A percentile compares a stretch with the other conserved stretches of the same genome.
These are phyloP conservation scores for Tachysurus vachellii DNA, from an alignment of 2,113 vertebrate species.

Conservation along the genomic window DNA sequence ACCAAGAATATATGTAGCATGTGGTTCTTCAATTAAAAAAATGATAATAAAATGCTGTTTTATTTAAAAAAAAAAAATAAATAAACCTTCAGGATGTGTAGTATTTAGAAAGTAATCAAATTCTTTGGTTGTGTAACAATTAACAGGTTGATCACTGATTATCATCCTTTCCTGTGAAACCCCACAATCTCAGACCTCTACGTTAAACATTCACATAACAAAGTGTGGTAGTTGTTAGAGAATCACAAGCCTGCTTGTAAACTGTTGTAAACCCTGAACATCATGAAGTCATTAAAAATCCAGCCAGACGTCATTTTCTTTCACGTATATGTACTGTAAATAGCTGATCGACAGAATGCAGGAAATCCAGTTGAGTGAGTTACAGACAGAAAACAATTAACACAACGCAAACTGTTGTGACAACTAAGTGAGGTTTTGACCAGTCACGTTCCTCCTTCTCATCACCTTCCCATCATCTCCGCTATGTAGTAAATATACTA, in stretches of 20 bases:
- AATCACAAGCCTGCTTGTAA: background rate
- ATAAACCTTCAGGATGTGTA: background rate
- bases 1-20: background rate
- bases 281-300: background rate
- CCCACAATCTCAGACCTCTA: background rate
- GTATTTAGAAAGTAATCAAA: background rate
- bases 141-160: background rate
- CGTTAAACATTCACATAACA: background rate
- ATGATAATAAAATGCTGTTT: background rate
- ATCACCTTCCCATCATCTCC: background rate
- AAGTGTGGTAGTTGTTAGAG: background rate
- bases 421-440: background rate
- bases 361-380: background rate
- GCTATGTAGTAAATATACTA: background rate
- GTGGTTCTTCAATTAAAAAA: background rate
- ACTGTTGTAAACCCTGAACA: background rate
- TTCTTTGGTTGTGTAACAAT: background rate
- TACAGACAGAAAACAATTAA: background rate
- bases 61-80: background rate
- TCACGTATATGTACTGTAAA: slow-evolving; percentile 6
- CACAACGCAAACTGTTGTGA: background rate
- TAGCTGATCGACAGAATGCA: background rate
- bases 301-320: background rate
- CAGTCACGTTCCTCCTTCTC: background rate
- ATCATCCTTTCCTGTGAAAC: background rate